These are phyloP conservation scores for Amphipyra berbera DNA, from an alignment of 2,888 invertebrate genomes.

Conservation along the genomic window DNA sequence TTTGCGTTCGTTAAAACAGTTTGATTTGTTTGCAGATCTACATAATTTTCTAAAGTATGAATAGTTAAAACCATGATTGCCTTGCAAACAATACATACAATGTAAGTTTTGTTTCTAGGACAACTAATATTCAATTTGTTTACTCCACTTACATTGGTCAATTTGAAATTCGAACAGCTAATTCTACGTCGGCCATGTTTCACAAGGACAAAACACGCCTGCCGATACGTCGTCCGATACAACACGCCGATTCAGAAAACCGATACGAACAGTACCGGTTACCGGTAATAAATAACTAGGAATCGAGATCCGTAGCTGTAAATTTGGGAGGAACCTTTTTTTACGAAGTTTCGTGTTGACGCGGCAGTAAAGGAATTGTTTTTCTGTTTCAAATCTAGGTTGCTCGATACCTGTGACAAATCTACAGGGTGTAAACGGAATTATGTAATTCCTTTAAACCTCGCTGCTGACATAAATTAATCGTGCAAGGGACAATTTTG, in stretches of 20 bases:
- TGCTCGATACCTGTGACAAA: too few species aligned
- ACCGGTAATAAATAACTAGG: slow-evolving; percentile 39
- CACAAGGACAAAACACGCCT: slow-evolving; percentile 35
- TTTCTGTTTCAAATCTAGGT: too few species aligned
- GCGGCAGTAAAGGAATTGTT: neutral
- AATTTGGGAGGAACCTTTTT: slow-evolving; percentile 18
- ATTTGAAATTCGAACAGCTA: slow-evolving; percentile 35
- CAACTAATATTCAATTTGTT: too few species aligned
- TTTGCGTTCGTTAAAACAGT: slow-evolving; percentile 24
- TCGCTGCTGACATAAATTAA: too few species aligned
- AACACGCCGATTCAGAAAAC: slow-evolving; percentile 17
- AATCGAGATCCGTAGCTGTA: slow-evolving; percentile 11
- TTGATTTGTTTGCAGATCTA: slow-evolving; percentile 14
- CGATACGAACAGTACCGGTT: slow-evolving; percentile 26
- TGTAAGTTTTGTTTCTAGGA: too few species aligned
- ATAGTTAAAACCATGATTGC: neutral
- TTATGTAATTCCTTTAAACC: too few species aligned
- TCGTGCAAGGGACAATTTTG: too few species aligned
- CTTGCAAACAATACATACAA: neutral
- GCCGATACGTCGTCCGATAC: slow-evolving; percentile 21
- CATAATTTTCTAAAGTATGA: slow-evolving; percentile 5
- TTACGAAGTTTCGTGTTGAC: slow-evolving; percentile 9
- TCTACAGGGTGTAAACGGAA: too few species aligned
- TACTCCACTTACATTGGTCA: neutral
- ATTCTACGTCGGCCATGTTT: slow-evolving; percentile 29